A percentile compares a stretch with the other conserved stretches of the same genome.
Evolutionary conservation across 1,140 invertebrate genomes (phyloP).

Genomic region (Bursaphelenchus mucronatus): DNA sequence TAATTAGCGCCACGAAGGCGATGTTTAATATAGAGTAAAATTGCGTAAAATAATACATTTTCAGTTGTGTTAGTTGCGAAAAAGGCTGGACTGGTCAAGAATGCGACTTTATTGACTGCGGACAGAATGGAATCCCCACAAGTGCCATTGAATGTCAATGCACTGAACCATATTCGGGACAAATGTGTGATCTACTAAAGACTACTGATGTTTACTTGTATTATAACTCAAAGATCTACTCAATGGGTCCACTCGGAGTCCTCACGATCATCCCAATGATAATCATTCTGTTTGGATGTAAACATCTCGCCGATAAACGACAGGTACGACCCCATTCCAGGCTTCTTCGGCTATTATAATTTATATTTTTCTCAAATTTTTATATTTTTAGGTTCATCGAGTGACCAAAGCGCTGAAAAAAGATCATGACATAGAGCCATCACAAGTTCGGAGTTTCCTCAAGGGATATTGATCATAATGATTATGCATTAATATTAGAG

Average conservation of each 20-base stretch:
- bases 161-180: conserved; percentile 26
- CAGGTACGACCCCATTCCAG: too few species aligned
- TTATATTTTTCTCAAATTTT: too few species aligned
- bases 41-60: not conserved
- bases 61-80: conserved; percentile 13
- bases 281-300: conserved; percentile 26
- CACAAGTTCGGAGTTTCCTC: too few species aligned
- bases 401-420: too few species aligned
- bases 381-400: too few species aligned
- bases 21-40: too few species aligned
- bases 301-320: conserved; percentile 13
- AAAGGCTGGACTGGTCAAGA: conserved; percentile 11
- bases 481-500: too few species aligned
- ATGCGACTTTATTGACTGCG: conserved; percentile 16
- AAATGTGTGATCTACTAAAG: conserved; percentile 24
- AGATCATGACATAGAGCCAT: too few species aligned
- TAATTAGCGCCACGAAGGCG: not conserved
- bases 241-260: conserved; percentile 29
- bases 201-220: conserved; percentile 33
- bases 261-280: conserved; percentile 31
- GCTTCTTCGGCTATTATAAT: too few species aligned
- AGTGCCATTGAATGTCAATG: conserved; percentile 17
- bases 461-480: too few species aligned
- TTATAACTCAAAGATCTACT: conserved; percentile 28
- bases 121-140: not conserved